These are phyloP conservation scores for Micromesistius poutassou DNA, from an alignment of 2,797 vertebrate genomes.

Conservation along the genomic window DNA sequence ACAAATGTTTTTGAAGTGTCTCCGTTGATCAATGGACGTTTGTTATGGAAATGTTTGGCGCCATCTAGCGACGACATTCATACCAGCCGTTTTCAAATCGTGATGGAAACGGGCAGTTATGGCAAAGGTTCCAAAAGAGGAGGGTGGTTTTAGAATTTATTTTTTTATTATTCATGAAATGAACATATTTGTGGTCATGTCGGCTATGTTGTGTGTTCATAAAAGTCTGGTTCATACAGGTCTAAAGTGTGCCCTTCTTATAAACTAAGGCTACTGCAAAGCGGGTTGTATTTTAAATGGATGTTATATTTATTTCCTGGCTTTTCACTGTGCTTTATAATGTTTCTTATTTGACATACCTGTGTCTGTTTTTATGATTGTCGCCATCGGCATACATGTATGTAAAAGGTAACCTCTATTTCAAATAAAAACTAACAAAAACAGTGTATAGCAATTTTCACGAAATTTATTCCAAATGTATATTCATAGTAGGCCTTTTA, in stretches of 20 bases:
- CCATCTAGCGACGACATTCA: background rate
- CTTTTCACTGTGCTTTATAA: conserved; percentile 4
- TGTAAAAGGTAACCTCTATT: conserved; percentile 1
- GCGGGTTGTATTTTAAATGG: background rate
- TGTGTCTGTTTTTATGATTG: conserved; percentile 1
- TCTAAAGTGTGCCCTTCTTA: background rate
- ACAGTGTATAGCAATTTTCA: background rate
- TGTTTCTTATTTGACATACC: conserved; percentile 1
- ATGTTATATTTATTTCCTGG: background rate
- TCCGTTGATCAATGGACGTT: background rate
- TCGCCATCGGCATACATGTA: background rate
- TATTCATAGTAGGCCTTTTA: background rate
- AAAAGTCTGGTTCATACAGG: background rate
- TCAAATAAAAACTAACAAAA: background rate
- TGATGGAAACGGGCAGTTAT: background rate
- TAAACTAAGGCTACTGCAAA: background rate
- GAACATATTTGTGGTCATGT: background rate
- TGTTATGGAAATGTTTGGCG: background rate
- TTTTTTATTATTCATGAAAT: background rate
- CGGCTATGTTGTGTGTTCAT: background rate
- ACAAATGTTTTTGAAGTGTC: background rate
- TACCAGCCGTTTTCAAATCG: background rate
- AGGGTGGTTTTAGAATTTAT: background rate
- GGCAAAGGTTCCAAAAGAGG: background rate
- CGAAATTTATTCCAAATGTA: background rate